Percentiles rank a stretch among this genome's conserved stretches.
Evolutionary conservation across 2,797 vertebrate genomes (phyloP).

Genomic region (Cirrhinus mrigala): DNA sequence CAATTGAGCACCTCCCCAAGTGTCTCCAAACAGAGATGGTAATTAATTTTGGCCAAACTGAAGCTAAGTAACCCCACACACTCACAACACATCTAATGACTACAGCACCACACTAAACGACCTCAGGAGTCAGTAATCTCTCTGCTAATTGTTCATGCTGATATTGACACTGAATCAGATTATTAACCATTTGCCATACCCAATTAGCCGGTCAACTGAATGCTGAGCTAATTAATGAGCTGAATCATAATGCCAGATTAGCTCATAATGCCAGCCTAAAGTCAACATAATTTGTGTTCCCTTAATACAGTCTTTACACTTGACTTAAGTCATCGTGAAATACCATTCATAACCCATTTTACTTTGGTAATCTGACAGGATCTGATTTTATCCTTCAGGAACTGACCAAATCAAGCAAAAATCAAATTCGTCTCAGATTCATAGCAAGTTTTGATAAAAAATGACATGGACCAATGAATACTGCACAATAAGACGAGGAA

Average conservation of each 20-base stretch:
- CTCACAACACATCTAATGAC: neutral
- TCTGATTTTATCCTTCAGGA: neutral
- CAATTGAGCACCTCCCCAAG: neutral
- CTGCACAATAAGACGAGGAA: neutral
- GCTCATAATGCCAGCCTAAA: neutral
- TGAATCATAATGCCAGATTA: conserved; percentile 30
- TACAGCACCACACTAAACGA: neutral
- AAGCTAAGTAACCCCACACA: neutral
- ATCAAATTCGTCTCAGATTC: neutral
- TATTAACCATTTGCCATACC: conserved; percentile 19
- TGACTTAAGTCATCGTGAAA: neutral
- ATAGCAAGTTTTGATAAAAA: neutral
- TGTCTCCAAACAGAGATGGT: neutral
- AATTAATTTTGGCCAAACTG: neutral
- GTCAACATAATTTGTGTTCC: neutral
- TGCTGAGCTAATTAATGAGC: neutral
- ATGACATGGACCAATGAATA: neutral
- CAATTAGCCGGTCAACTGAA: neutral
- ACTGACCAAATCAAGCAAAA: neutral
- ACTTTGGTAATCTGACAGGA: neutral
- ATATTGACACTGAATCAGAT: conserved; percentile 33
- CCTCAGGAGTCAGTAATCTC: conserved; percentile 8
- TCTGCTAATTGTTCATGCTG: conserved; percentile 29
- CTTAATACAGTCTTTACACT: neutral
- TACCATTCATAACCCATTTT: neutral